Percentiles rank a stretch among this genome's conserved stretches.
Evolutionary conservation across 2,888 invertebrate species (phyloP).

Genomic region (Patella pellucida): DNA sequence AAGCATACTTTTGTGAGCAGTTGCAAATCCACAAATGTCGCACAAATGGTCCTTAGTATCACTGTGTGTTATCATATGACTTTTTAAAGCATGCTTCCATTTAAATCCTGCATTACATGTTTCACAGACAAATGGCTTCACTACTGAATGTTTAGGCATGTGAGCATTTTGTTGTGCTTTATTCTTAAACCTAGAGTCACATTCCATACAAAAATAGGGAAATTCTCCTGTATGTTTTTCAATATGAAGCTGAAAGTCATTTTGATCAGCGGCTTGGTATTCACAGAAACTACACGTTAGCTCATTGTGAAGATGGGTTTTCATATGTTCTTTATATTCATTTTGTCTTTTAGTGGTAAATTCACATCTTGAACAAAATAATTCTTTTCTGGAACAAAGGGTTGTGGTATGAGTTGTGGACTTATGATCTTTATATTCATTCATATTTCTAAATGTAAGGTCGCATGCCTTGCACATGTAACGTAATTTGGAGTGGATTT

Average conservation of each 20-base stretch:
- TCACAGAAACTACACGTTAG: slow-evolving; percentile 70
- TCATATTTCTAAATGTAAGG: slow-evolving; percentile 26
- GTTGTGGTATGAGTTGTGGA: not conserved
- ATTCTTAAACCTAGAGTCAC: slow-evolving; percentile 74
- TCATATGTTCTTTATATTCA: slow-evolving; percentile 50
- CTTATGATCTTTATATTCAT: slow-evolving; percentile 30
- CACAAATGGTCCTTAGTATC: slow-evolving; percentile 76
- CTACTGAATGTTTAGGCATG: slow-evolving; percentile 75
- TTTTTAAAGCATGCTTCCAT: slow-evolving; percentile 76
- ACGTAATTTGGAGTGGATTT: slow-evolving; percentile 18
- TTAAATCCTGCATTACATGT: slow-evolving; percentile 75
- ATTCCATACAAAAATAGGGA: slow-evolving; percentile 75
- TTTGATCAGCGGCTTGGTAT: slow-evolving; percentile 56
- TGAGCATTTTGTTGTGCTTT: slow-evolving; percentile 73
- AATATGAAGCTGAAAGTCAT: slow-evolving; percentile 70
- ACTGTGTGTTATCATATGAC: slow-evolving; percentile 70
- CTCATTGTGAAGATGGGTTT: slow-evolving; percentile 53
- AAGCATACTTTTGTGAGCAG: slow-evolving; percentile 75
- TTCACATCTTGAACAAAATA: slow-evolving; percentile 52
- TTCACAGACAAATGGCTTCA: slow-evolving; percentile 74
- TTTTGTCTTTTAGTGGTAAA: slow-evolving; percentile 47
- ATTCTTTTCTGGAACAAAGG: slow-evolving; percentile 24
- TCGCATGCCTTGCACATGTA: slow-evolving; percentile 37
- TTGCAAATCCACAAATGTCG: slow-evolving; percentile 76
- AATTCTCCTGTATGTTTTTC: slow-evolving; percentile 71